Conservation (phyloP, 2,888 invertebrate genomes). For the Lithophane semibrunnea region DNA sequence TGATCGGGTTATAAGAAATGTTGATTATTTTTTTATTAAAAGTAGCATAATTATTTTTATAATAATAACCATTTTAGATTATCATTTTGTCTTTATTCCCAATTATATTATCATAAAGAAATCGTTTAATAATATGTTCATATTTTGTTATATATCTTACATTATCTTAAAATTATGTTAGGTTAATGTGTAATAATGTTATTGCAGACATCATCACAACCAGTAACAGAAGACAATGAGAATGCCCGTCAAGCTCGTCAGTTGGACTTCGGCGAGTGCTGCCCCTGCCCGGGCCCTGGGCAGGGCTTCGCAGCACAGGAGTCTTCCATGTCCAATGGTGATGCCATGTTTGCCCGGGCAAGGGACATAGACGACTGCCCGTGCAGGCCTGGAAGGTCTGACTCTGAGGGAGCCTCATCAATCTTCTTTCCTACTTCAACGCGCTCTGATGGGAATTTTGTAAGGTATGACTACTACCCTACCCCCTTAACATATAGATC, state of each 20-base stretch:
- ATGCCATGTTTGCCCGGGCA: constrained; percentile 39
- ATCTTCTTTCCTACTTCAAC: constrained; percentile 75
- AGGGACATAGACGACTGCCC: constrained; percentile 73
- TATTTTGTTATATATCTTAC: too few relatives aligned
- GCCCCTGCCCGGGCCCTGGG: constrained; percentile 77
- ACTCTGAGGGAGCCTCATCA: constrained; percentile 80
- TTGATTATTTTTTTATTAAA: neutral
- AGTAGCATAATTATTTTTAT: too few relatives aligned
- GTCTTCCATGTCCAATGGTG: constrained; percentile 4
- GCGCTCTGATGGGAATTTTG: constrained; percentile 69
- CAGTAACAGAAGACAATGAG: constrained; percentile 65
- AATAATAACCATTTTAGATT: neutral
- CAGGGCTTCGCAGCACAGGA: constrained; percentile 13
- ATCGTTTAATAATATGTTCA: too few relatives aligned
- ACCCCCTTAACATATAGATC: neutral
- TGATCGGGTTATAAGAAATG: neutral
- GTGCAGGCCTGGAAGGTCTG: constrained; percentile 72
- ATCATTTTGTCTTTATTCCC: neutral
- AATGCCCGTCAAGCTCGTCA: constrained; percentile 66
- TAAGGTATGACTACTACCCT: constrained; percentile 67
- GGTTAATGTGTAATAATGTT: too few relatives aligned
- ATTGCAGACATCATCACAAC: constrained; percentile 76
- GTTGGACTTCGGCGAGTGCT: constrained; percentile 75
- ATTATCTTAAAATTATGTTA: too few relatives aligned
- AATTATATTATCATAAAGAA: too few relatives aligned